Conservation (phyloP, 2,797 vertebrate genomes). For the Allobates femoralis region DNA sequence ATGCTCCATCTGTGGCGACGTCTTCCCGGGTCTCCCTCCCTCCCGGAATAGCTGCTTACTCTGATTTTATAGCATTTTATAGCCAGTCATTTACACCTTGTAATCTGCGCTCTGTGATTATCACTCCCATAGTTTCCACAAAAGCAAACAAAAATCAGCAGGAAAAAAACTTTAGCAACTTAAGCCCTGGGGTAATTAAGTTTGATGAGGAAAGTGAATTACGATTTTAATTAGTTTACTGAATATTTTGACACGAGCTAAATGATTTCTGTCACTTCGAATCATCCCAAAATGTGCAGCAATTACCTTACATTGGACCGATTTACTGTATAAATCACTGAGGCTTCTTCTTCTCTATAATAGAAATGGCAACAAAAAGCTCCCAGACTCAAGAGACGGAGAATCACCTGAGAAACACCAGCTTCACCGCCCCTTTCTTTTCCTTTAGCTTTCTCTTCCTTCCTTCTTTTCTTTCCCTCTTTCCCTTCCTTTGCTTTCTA, state of each 20-base stretch:
- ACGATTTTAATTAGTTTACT: conserved; percentile 24
- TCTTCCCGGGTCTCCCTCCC: neutral
- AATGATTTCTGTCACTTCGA: conserved; percentile 12
- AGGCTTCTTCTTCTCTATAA: neutral
- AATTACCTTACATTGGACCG: conserved; percentile 1
- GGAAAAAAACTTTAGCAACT: conserved; percentile 12
- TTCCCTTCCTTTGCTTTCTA: too few species aligned
- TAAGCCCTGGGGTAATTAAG: conserved; percentile 13
- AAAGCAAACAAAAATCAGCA: conserved; percentile 14
- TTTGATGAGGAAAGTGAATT: conserved; percentile 1
- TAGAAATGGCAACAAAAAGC: too few species aligned
- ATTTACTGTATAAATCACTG: conserved; percentile 28
- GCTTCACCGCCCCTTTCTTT: neutral
- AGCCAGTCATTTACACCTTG: neutral
- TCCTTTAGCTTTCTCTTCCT: neutral
- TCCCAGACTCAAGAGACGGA: neutral
- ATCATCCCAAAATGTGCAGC: neutral
- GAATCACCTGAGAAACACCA: neutral
- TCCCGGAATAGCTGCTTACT: neutral
- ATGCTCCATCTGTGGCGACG: neutral
- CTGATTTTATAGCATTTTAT: neutral
- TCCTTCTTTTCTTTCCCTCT: too few species aligned
- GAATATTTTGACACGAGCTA: conserved; percentile 38
- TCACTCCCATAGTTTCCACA: conserved; percentile 17
- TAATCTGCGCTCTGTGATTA: neutral